Evolutionary conservation across 2,888 invertebrate species (phyloP).

Genomic region (Seira ritae): DNA sequence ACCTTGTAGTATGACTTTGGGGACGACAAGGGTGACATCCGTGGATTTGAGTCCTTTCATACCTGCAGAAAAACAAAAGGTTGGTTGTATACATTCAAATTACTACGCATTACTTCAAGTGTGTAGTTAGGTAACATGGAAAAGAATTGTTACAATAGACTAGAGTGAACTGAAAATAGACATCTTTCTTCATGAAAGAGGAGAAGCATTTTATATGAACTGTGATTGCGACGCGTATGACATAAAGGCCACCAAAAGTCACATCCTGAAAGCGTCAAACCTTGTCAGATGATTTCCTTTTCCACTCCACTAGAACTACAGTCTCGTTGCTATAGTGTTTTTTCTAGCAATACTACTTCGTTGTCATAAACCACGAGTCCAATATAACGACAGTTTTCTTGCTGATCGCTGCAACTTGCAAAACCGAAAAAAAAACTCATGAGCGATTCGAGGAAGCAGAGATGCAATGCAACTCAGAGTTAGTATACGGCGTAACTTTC

Average conservation of each 20-base stretch:
- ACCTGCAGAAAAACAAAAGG: conserved; percentile 67
- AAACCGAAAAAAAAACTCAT: conserved; percentile 13
- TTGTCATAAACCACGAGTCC: background rate
- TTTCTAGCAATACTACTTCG: background rate
- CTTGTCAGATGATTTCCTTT: conserved; percentile 48
- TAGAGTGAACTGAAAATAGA: no score
- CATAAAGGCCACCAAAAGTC: conserved; percentile 21
- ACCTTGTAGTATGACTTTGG: conserved; percentile 56
- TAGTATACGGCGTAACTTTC: no score
- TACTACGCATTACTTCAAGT: no score
- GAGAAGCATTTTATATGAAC: no score
- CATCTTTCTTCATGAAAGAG: no score
- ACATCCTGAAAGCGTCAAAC: conserved; percentile 47
- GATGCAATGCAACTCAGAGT: conserved; percentile 26
- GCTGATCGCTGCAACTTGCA: conserved; percentile 25
- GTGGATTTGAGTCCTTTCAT: conserved; percentile 29
- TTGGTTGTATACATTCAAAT: no score
- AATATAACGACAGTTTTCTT: conserved; percentile 7
- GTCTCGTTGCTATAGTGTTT: background rate
- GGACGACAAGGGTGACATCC: conserved; percentile 62
- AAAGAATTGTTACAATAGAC: no score
- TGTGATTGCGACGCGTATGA: no score
- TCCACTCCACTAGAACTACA: no score
- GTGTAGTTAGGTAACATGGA: no score
- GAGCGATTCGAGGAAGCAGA: conserved; percentile 44